Percentiles rank a stretch among this genome's conserved stretches.
Conservation (phyloP, 2,888 invertebrate genomes). For the Eupithecia dodoneata region DNA sequence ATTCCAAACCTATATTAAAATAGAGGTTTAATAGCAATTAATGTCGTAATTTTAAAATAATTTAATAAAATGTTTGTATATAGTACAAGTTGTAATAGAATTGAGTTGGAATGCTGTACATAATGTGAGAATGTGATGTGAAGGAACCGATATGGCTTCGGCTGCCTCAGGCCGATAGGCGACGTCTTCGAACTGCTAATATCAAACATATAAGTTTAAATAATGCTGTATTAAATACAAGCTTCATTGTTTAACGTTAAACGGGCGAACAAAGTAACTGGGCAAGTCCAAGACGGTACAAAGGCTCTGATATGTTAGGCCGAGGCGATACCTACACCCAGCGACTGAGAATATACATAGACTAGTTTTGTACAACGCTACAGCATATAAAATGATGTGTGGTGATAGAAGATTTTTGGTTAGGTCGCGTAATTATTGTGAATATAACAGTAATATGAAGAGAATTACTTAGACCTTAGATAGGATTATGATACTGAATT, state of each 20-base stretch:
- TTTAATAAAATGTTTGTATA: constrained; percentile 77
- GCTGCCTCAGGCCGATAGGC: constrained; percentile 55
- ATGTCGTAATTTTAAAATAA: constrained; percentile 77
- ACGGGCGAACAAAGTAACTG: constrained; percentile 75
- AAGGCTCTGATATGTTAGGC: constrained; percentile 59
- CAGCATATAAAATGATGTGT: constrained; percentile 67
- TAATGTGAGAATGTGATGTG: constrained; percentile 71
- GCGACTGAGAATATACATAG: constrained; percentile 63
- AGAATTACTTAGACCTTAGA: constrained; percentile 71
- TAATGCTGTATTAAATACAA: constrained; percentile 75
- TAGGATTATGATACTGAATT: constrained; percentile 79
- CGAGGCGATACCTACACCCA: constrained; percentile 56
- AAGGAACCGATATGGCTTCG: constrained; percentile 57
- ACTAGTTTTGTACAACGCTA: constrained; percentile 81
- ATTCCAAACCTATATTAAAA: constrained; percentile 80
- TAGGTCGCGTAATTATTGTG: constrained; percentile 80
- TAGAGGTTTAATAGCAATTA: constrained; percentile 78
- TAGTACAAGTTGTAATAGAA: constrained; percentile 82
- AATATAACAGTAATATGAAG: constrained; percentile 75
- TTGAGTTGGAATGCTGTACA: constrained; percentile 76
- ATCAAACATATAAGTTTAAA: constrained; percentile 64
- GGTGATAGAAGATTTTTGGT: constrained; percentile 68
- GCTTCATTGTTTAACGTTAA: constrained; percentile 72
- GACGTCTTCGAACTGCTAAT: constrained; percentile 56
- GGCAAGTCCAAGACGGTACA: constrained; percentile 49